These are phyloP conservation scores for Molossus alvarezi DNA, from an alignment of 2,797 vertebrate genomes.

Conservation along the genomic window DNA sequence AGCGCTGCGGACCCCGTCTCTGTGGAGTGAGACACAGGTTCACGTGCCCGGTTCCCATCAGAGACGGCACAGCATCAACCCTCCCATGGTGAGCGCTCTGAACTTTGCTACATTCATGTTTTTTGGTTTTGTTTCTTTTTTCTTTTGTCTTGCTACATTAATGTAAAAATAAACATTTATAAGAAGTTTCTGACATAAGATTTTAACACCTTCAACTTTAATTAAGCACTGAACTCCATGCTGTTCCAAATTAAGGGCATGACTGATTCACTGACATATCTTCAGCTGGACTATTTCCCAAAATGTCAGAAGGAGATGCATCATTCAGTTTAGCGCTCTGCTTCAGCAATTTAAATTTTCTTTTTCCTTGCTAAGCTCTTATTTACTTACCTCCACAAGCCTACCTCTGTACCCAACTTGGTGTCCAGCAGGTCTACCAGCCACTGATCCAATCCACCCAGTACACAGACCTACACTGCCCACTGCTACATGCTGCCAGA, in stretches of 20 bases:
- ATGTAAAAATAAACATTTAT: neutral
- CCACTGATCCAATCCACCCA: neutral
- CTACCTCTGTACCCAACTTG: neutral
- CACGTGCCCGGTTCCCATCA: rapidly evolving
- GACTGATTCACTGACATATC: neutral
- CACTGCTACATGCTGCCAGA: neutral
- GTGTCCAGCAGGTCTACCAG: neutral
- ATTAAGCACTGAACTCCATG: neutral
- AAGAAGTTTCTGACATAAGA: neutral
- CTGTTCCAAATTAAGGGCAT: conserved; percentile 12
- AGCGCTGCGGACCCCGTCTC: conserved; percentile 98
- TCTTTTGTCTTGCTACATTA: too few species aligned
- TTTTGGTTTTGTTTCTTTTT: neutral
- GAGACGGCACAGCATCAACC: neutral
- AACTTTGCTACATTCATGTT: neutral
- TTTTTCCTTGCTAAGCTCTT: neutral
- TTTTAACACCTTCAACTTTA: neutral
- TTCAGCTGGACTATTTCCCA: neutral
- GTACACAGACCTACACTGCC: neutral
- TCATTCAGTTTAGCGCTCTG: neutral
- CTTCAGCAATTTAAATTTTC: neutral
- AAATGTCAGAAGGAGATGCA: neutral
- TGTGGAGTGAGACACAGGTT: conserved; percentile 80
- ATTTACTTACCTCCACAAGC: too few species aligned
- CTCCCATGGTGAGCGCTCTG: too few species aligned